These are phyloP conservation scores for Sorex maritimensis DNA, from an alignment of 2,797 vertebrate species.

Conservation along the genomic window DNA sequence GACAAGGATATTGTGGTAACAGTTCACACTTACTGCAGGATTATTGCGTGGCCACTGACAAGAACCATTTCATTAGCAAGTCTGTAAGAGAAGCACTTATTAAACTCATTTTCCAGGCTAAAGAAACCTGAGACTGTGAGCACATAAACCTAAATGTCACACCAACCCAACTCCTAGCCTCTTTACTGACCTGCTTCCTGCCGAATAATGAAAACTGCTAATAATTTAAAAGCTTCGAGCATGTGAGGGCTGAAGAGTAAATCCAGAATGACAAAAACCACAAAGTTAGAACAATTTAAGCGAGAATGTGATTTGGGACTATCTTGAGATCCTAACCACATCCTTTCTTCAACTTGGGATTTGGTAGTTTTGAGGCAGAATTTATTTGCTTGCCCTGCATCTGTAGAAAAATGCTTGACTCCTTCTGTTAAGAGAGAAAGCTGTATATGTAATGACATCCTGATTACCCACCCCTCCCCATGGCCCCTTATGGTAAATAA, in stretches of 20 bases:
- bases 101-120: background rate
- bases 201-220: background rate
- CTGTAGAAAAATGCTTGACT: too few relatives aligned
- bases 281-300: too few relatives aligned
- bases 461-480: too few relatives aligned
- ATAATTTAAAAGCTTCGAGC: background rate
- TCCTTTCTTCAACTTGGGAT: too few relatives aligned
- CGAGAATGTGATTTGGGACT: too few relatives aligned
- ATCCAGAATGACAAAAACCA: background rate
- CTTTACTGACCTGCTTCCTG: background rate
- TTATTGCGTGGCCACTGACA: background rate
- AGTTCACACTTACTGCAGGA: background rate
- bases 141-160: background rate
- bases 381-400: too few relatives aligned
- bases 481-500: too few relatives aligned
- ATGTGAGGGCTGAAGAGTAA: background rate
- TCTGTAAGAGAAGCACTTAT: background rate
- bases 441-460: too few relatives aligned
- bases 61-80: background rate
- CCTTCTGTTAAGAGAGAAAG: too few relatives aligned
- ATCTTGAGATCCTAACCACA: too few relatives aligned
- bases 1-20: background rate
- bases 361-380: too few relatives aligned
- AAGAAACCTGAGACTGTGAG: slow-evolving; percentile 12
- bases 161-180: background rate